phyloP scores from a whole-genome alignment of 2,888 invertebrate genomes.

The Phyto melanocephala region DNA sequence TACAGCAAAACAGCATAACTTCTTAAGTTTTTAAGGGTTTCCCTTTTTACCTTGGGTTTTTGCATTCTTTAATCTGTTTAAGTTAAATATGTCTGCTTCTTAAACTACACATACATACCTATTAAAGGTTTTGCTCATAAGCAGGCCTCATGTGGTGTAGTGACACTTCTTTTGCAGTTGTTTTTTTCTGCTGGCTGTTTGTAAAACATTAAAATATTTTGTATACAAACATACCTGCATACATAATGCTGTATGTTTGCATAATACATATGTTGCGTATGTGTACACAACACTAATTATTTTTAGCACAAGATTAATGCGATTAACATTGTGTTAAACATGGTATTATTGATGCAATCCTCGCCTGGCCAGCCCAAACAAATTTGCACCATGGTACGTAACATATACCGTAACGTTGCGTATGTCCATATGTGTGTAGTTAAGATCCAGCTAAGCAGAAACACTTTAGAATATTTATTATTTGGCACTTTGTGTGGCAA shows the following conservation, averaged over 20 bases:
- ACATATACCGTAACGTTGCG: not conserved
- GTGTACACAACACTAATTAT: constrained; percentile 77
- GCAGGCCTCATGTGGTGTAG: constrained; percentile 55
- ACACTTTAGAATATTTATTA: constrained; percentile 13
- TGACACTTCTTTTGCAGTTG: constrained; percentile 42
- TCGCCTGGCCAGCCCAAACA: constrained; percentile 35
- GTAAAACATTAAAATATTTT: not conserved
- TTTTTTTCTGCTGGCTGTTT: not conserved
- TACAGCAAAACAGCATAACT: constrained; percentile 53
- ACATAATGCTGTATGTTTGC: not conserved
- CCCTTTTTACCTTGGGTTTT: constrained; percentile 20
- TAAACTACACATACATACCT: not conserved
- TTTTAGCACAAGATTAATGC: constrained; percentile 75
- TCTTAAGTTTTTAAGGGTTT: constrained; percentile 67
- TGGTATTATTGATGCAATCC: constrained; percentile 70
- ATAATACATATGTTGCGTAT: constrained; percentile 56
- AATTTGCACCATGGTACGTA: constrained; percentile 44
- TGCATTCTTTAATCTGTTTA: constrained; percentile 8
- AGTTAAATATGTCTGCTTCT: constrained; percentile 19
- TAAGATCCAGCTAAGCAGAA: not conserved
- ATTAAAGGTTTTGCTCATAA: not conserved
- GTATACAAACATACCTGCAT: no score
- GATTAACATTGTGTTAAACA: constrained; percentile 73
- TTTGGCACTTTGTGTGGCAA: constrained; percentile 61
- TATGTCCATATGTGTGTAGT: not conserved